Conservation (phyloP, 1,140 invertebrate species). For the Drosophila ercepeae region DNA sequence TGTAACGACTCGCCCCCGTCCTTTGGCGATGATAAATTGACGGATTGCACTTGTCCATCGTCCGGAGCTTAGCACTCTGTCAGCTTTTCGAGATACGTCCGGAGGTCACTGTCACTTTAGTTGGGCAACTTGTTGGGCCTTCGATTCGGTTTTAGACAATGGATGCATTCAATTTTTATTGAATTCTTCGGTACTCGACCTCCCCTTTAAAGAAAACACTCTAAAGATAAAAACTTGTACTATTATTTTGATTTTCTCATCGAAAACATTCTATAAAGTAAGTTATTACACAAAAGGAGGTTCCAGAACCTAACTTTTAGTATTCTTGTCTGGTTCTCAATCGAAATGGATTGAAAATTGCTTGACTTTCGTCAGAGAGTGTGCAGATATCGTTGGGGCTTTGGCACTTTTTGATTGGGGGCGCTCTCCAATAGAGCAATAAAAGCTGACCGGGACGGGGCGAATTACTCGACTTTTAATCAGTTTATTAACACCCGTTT, state of each 20-base stretch:
- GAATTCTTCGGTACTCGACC: no score
- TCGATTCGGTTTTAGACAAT: background rate
- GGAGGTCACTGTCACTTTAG: slow-evolving; percentile 33
- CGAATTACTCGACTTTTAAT: slow-evolving; percentile 37
- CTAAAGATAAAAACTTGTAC: slow-evolving; percentile 14
- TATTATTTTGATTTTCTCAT: slow-evolving; percentile 18
- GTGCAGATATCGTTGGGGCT: slow-evolving; percentile 6
- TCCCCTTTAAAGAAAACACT: slow-evolving; percentile 8
- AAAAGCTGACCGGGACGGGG: slow-evolving; percentile 8
- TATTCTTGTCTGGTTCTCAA: no score
- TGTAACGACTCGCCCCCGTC: slow-evolving; percentile 35
- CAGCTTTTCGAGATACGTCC: slow-evolving; percentile 7
- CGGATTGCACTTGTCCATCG: slow-evolving; percentile 39
- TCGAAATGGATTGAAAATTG: no score
- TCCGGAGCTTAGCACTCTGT: slow-evolving; percentile 14
- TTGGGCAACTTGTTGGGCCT: background rate
- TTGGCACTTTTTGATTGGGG: slow-evolving; percentile 10
- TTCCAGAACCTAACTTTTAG: no score
- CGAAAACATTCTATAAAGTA: background rate
- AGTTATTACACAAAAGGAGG: no score
- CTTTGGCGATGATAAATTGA: slow-evolving; percentile 50
- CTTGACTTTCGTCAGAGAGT: background rate
- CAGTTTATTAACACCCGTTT: slow-evolving; percentile 27
- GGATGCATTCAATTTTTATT: background rate
- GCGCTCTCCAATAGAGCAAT: slow-evolving; percentile 3